Evolutionary conservation across 2,797 vertebrate genomes (phyloP).

Genomic region (Coracias cyanogaster): DNA sequence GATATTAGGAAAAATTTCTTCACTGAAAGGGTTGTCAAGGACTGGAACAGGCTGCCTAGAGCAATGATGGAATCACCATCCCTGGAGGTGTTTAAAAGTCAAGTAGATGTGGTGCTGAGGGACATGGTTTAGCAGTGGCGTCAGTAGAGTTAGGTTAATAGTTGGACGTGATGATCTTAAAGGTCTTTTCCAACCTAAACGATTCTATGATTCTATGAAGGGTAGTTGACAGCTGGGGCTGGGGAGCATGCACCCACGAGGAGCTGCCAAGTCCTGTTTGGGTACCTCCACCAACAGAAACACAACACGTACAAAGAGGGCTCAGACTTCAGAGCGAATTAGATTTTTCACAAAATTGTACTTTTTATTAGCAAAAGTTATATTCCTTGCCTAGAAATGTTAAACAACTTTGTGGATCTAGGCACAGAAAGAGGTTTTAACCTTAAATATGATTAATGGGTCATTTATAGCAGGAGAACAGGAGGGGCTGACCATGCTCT

Average conservation of each 20-base stretch:
- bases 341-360: not conserved
- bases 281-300: not conserved
- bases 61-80: too few relatives aligned
- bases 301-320: not conserved
- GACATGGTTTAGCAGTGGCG: too few relatives aligned
- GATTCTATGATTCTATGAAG: not conserved
- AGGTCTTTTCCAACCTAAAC: too few relatives aligned
- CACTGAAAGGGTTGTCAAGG: too few relatives aligned
- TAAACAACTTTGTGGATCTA: not conserved
- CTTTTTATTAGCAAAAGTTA: not conserved
- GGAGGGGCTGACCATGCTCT: not conserved
- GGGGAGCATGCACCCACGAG: accelerated
- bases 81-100: too few relatives aligned
- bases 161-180: too few relatives aligned
- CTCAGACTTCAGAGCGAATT: not conserved
- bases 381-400: not conserved
- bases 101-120: too few relatives aligned
- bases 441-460: not conserved
- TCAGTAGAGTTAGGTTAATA: too few relatives aligned
- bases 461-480: not conserved
- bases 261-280: not conserved
- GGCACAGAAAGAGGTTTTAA: not conserved
- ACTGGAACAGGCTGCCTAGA: too few relatives aligned
- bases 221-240: not conserved
- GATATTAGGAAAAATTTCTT: too few relatives aligned